Percentiles rank a stretch among this genome's conserved stretches.
phyloP scores from a whole-genome alignment of 2,113 vertebrate species.

The Anguilla rostrata region DNA sequence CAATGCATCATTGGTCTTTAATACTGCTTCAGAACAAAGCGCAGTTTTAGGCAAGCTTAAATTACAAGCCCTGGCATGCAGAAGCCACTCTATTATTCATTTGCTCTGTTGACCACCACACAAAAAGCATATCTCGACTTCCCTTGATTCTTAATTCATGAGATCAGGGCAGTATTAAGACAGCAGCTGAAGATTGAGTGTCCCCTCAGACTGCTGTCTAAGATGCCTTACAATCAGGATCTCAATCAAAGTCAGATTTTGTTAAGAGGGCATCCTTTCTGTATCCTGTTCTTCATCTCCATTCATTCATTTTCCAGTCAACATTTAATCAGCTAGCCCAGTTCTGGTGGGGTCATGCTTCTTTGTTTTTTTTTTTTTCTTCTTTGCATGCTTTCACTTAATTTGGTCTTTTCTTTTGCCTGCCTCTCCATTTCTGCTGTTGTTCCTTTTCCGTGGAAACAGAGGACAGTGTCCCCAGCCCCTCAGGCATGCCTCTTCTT shows the following conservation, averaged over 20 bases:
- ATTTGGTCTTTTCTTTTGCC: not conserved
- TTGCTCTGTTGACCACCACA: slow-evolving; percentile 55
- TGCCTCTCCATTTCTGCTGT: not conserved
- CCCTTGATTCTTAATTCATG: slow-evolving; percentile 59
- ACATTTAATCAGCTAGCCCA: not conserved
- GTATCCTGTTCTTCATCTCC: not conserved
- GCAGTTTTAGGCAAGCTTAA: slow-evolving; percentile 3
- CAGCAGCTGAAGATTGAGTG: slow-evolving; percentile 56
- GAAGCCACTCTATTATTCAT: slow-evolving; percentile 53
- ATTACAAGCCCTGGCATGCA: slow-evolving; percentile 44
- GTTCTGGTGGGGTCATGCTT: not conserved
- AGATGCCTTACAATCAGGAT: slow-evolving; percentile 5
- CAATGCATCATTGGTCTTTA: slow-evolving; percentile 11
- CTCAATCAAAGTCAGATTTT: slow-evolving; percentile 16
- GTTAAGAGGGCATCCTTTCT: not conserved
- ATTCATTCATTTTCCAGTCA: not conserved
- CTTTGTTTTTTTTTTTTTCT: not conserved
- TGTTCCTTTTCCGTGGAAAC: slow-evolving; percentile 40
- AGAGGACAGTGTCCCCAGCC: slow-evolving; percentile 75
- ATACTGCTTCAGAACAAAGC: slow-evolving; percentile 14
- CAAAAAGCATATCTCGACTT: slow-evolving; percentile 44
- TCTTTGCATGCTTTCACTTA: not conserved
- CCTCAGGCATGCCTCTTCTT: slow-evolving; percentile 75
- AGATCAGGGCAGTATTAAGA: slow-evolving; percentile 51
- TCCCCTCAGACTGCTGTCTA: slow-evolving; percentile 39